Conservation (phyloP, 2,888 invertebrate genomes). For the Lithophane ornitopus region DNA sequence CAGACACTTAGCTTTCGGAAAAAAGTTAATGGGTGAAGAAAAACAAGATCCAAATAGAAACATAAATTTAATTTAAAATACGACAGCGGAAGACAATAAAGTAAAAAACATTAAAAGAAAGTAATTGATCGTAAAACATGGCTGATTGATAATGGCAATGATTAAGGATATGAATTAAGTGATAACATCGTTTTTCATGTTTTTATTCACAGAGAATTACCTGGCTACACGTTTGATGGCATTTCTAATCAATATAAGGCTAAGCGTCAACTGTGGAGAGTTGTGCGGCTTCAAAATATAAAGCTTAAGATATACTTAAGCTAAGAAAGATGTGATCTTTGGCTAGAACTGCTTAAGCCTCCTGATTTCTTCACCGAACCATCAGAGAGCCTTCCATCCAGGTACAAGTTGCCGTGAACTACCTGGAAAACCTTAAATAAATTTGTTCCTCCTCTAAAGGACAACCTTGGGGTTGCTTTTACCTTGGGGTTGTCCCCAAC, state of each 20-base stretch:
- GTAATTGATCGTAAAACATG: slow-evolving; percentile 65
- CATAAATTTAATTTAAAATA: slow-evolving; percentile 56
- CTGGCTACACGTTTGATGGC: slow-evolving; percentile 41
- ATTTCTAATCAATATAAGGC: slow-evolving; percentile 45
- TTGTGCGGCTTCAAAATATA: background rate
- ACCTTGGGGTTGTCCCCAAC: too few species aligned
- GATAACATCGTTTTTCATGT: slow-evolving; percentile 58
- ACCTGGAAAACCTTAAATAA: too few species aligned
- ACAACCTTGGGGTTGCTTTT: too few species aligned
- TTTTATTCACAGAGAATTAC: slow-evolving; percentile 43
- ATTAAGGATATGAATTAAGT: slow-evolving; percentile 58
- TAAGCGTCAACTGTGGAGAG: slow-evolving; percentile 24
- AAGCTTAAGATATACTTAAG: background rate
- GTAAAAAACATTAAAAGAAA: slow-evolving; percentile 51
- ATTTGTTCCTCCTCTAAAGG: too few species aligned
- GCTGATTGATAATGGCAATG: slow-evolving; percentile 54
- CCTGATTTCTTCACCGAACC: too few species aligned
- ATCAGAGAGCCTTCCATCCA: too few species aligned
- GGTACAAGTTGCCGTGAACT: too few species aligned
- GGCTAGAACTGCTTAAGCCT: too few species aligned
- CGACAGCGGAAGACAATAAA: slow-evolving; percentile 53
- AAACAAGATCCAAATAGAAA: slow-evolving; percentile 50
- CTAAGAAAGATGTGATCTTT: too few species aligned
- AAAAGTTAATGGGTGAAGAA: slow-evolving; percentile 37
- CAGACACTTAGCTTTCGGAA: slow-evolving; percentile 49